Base-by-base conservation (phyloP, 2,797 vertebrate genomes). In the Eleutherodactylus coqui region DNA sequence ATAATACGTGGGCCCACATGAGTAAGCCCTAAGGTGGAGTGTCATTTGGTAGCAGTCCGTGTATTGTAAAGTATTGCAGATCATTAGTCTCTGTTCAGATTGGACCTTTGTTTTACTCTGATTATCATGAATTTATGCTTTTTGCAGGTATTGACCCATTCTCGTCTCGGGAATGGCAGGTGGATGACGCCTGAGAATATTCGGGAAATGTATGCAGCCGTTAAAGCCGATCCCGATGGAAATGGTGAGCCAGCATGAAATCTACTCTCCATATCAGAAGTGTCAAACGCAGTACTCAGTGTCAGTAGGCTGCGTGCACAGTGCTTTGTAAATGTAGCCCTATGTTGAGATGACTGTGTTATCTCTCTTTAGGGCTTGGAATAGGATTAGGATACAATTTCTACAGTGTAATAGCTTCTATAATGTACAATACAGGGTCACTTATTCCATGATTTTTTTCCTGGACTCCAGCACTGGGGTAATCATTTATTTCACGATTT, bases 141-240 rank as follows among this genome's bases (percentile, higher is more conserved):
- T 80, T 81, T 86, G 55, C 91, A 99, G 98, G 97, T 99, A 90
- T 92, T 99, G 92, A 98, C 97, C 81, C 98, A 99, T 89, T 99
- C 97, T 60, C 95, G 97, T 83, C 96, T 99, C 85, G 96, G 97
- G 88, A 98, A 97, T 0, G 97, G 98, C 88, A 96, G 98, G 90
- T 99, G 98, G 98, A 96, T 99, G 92, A 99, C 98, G 19, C 97
- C 97, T 0, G 98, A 99, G 90, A 98, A 94, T 89, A 94, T 99
- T 88, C 91, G 95, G 87, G 97, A 99, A 92, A 98, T 99, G 94
- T 99, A 98, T 80, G 89, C 94, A 0, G 98, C 97, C 0, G 96
- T 99, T 85, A 96, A 96, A 90, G 98, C 96, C 2, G 98, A 99
- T 92, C 96, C 96, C 24, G 96, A 99, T 87, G 96, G 94, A 9